phyloP scores from a whole-genome alignment of 2,797 vertebrate genomes.

The Lates japonicus region DNA sequence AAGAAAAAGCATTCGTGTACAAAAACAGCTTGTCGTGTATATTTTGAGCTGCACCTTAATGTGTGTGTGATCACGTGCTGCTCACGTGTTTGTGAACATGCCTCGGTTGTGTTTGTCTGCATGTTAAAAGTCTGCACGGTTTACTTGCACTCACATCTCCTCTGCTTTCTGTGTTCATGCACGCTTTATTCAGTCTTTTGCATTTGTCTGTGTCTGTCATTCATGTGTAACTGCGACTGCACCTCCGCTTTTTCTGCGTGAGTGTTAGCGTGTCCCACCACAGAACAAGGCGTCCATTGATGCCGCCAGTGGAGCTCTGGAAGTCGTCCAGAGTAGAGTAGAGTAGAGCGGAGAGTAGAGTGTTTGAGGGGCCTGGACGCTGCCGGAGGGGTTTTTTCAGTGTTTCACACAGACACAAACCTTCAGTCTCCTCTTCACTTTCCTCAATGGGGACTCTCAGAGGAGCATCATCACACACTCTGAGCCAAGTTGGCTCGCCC shows the following conservation, averaged over 20 bases:
- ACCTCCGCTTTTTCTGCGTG: not conserved
- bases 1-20: not conserved
- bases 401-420: slow-evolving; percentile 69
- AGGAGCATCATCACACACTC: slow-evolving; percentile 57
- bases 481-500: slow-evolving; percentile 80
- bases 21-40: too few relatives aligned
- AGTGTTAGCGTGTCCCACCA: slow-evolving; percentile 16
- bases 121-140: too few relatives aligned
- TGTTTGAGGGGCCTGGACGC: slow-evolving; percentile 59
- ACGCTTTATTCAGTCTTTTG: not conserved
- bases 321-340: slow-evolving; percentile 66
- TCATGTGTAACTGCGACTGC: not conserved
- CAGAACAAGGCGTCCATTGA: slow-evolving; percentile 85
- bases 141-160: not conserved
- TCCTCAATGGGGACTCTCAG: slow-evolving; percentile 73
- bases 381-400: slow-evolving; percentile 38
- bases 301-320: slow-evolving; percentile 54
- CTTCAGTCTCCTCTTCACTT: slow-evolving; percentile 76
- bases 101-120: not conserved
- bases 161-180: not conserved
- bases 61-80: not conserved
- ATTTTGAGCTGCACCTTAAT: too few relatives aligned
- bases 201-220: not conserved
- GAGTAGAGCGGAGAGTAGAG: slow-evolving; percentile 48
- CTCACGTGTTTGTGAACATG: too few relatives aligned